Percentiles rank a stretch among this genome's conserved stretches.
Evolutionary conservation across 1,140 invertebrate species (phyloP).

Genomic region (Philotrypesis tridentata): DNA sequence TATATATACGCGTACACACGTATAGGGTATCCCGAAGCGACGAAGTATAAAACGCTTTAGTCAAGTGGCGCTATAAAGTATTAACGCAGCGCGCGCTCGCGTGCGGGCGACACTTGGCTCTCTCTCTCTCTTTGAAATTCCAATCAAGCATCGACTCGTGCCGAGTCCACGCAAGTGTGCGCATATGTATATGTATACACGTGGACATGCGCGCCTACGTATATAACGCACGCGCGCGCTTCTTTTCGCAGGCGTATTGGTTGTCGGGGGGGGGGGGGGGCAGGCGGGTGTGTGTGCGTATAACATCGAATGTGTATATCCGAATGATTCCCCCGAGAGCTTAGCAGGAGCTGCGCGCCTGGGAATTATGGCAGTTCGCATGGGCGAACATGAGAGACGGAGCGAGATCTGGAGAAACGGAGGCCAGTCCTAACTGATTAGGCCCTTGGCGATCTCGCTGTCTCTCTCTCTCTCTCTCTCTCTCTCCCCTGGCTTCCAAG

Average conservation of each 20-base stretch:
- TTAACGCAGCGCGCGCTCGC: conserved; percentile 1
- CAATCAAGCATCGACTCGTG: conserved; percentile 29
- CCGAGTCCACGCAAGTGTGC: not conserved
- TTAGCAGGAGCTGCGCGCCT: conserved; percentile 15
- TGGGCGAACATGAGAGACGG: not conserved
- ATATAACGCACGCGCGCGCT: too few species aligned
- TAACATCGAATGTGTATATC: not conserved
- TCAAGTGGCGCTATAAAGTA: conserved; percentile 24
- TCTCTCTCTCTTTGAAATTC: conserved; percentile 38
- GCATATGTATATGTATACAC: not conserved
- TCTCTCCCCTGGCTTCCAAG: conserved; percentile 47
- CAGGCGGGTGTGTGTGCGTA: too few species aligned
- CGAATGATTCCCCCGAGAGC: conserved; percentile 9
- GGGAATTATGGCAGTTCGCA: conserved; percentile 12
- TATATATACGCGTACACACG: too few species aligned
- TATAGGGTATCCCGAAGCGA: not conserved
- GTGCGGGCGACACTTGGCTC: not conserved
- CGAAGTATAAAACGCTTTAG: conserved; percentile 25
- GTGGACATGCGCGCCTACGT: not conserved
- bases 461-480: conserved; percentile 32
- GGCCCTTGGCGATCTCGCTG: conserved; percentile 33
- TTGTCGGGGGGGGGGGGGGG: too few species aligned
- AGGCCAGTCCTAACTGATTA: conserved; percentile 26
- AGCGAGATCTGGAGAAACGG: not conserved
- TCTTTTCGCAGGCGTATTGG: conserved; percentile 23